Evolutionary conservation across 1,140 invertebrate species (phyloP), one percentile per base, ranked within the genome.

Genomic region (Lithobius niger): DNA sequence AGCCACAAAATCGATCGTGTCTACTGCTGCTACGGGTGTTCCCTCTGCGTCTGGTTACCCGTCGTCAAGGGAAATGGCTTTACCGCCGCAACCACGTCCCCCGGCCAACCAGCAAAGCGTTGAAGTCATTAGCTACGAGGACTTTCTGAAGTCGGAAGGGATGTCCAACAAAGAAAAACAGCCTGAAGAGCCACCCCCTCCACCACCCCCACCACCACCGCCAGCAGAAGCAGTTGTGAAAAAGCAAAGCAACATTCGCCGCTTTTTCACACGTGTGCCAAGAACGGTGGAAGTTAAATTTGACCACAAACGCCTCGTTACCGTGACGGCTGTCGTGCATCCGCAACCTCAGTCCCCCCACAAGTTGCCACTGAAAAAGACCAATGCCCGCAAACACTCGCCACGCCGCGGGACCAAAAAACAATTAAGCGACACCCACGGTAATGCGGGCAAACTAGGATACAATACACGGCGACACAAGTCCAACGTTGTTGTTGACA

Each of bases 271-370:
- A 13, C 10, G 48, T n/a, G 48, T 50, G 3, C 48, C 48, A 6
- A 25, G 48, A 15, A 50, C 48, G 10, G 48, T 50, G 3, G 48
- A 50, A 27, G 48, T 50, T 10, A 50, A 50, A 50, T 50, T 50
- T 27, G 48, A 50, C 19, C 48, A 50, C 27, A 50, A 50, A 27
- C 10, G 48, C 10, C 4, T 50, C 3, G 48, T 50, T 3, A 50
- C 48, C 6, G 48, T 50, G 3, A 50, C 13, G 27, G 48, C 48
- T 10, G 48, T 50, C 4, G 48, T 50, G 3, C 48, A 50, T 50
- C 48, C 48, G 10, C 48, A 26, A 6, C 48, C 48, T 13, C 48
- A 50, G 48, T 50, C 48, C 3, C 27, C 48, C 27, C 22, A 27
- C 3, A 50, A 50, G 21, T 3, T 19, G 24, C 3, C 48, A 16